These are phyloP conservation scores for Alcedo atthis DNA, from an alignment of 2,797 vertebrate species.

Conservation along the genomic window DNA sequence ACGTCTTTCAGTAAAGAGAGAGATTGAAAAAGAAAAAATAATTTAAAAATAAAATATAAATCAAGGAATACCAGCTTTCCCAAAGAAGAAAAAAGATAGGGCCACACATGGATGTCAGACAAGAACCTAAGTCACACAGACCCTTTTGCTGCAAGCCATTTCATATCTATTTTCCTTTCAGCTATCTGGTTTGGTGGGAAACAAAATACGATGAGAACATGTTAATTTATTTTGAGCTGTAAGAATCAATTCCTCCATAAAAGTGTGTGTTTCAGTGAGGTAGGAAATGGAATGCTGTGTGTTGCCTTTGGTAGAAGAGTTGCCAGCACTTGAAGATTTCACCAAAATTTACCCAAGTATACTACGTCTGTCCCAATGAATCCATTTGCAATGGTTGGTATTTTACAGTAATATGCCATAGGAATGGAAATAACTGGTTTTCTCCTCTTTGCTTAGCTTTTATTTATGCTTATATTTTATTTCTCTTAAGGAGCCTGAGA, in stretches of 20 bases:
- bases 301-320: not conserved
- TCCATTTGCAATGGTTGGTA: not conserved
- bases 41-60: not conserved
- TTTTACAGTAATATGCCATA: not conserved
- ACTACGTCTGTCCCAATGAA: not conserved
- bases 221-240: not conserved
- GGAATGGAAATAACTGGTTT: not conserved
- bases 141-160: not conserved
- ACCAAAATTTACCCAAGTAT: not conserved
- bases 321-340: not conserved
- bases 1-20: not conserved
- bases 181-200: not conserved
- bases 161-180: not conserved
- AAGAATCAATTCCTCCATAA: not conserved
- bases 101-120: not conserved
- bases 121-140: not conserved
- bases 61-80: not conserved
- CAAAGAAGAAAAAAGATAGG: not conserved
- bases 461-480: too few species aligned
- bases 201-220: not conserved
- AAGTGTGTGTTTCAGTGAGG: not conserved
- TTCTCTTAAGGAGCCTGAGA: not conserved
- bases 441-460: not conserved
- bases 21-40: not conserved
- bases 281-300: fast-evolving